phyloP scores from a whole-genome alignment of 1,140 invertebrate species.

The Drosophila pectinifera region DNA sequence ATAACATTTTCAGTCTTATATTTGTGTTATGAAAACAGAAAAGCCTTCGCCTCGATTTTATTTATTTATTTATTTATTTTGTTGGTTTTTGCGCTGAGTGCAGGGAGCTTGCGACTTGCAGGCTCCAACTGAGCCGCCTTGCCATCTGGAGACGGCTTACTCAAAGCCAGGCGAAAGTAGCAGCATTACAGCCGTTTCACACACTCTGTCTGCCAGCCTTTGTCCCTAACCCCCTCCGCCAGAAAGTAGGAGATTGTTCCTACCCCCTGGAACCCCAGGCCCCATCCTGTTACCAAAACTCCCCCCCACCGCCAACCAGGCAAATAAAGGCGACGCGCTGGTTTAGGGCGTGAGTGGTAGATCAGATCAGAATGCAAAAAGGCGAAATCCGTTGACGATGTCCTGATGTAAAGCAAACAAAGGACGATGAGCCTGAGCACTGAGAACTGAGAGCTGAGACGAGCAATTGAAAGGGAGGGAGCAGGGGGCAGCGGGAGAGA shows the following conservation, averaged over 20 bases:
- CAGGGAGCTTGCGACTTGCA: constrained; percentile 14
- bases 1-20: too few relatives aligned
- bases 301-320: constrained; percentile 5
- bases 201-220: constrained; percentile 9
- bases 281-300: neutral
- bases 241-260: neutral
- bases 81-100: neutral
- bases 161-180: constrained; percentile 57
- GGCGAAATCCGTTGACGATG: constrained; percentile 49
- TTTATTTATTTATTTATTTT: neutral
- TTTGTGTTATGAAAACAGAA: neutral
- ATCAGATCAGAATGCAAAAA: constrained; percentile 56
- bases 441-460: constrained; percentile 2
- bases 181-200: constrained; percentile 44
- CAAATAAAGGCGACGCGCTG: constrained; percentile 30
- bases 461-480: neutral
- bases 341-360: constrained; percentile 34
- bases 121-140: constrained; percentile 18
- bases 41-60: too few relatives aligned
- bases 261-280: neutral
- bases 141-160: constrained; percentile 49
- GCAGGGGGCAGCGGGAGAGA: neutral
- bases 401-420: constrained; percentile 75
- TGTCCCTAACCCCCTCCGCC: neutral
- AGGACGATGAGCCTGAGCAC: constrained; percentile 24